Base-by-base conservation (phyloP, 92 coral and sea anemone genomes). In the Parazoanthus swiftii region DNA sequence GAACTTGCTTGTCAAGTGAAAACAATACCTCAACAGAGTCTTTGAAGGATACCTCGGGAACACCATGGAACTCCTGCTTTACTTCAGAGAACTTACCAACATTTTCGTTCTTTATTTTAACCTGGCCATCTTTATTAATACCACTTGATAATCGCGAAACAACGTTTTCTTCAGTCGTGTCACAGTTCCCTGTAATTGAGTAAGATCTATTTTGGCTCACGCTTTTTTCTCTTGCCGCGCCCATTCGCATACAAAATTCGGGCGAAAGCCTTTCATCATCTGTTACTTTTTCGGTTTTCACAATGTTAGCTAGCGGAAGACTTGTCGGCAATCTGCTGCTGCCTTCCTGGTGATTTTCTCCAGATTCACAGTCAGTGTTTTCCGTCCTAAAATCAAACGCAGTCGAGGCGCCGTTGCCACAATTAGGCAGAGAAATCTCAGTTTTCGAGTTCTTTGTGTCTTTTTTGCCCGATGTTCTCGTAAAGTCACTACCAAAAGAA, bases 11-110 rank as follows among this genome's bases (percentile, higher is more conserved):
- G 15, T 46, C 79, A 48, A 48, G 63, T 6, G 87, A 71, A 46
- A 71, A 20, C 42, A 84, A 71, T 8, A 84, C 79, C 26, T 84
- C 87, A 18, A 84, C 79, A 23, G 87, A 70, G 23, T 84, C 87
- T 25, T 72, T 84, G 36, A 84, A 84, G 8, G 79, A 84, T 0
- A 84, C 77, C 38, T 72, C 70, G 14, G 51, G 86, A 43, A 37
- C 38, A 42, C 46, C 14, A 20, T 18, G 36, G 7, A 38, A 81
- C 9, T 81, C 74, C 5, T 59, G 33, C 5, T 21, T 37, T 0
- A 68, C 15, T 68, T 82, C 25, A 43, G 5, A 15, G 3, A 23
- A 23, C 11, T 51, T 25, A 33, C 15, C 78, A 15, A 14, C 65
- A 84, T 46, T 44, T 18, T 29, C 68, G 8, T 26, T 5, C 23